Evolutionary conservation across 2,113 vertebrate genomes (phyloP), one percentile per base, ranked within the genome.

Genomic region (Hippocampus zosterae): DNA sequence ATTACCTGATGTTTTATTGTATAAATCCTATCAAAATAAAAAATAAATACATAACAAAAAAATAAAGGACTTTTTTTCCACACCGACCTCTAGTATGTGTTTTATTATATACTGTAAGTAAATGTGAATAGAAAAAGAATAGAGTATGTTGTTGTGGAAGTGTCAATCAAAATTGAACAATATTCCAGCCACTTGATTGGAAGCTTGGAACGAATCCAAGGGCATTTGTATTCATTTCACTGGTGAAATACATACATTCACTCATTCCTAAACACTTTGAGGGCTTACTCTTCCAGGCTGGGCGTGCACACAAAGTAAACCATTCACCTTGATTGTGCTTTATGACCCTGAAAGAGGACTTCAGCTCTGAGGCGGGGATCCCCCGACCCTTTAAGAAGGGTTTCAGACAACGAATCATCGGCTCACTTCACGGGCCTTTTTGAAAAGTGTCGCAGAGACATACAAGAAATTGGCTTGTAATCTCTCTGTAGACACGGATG

Each of bases 291-390:
- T 67, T 83, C 62, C 55, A 53, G 53, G 75, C 73, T 69, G 2
- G 25, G 25, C 12, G 53, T 65, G 7, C 15, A 6, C 5, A 15
- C 8, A 11, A 68, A 41, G 55, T 69, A 64, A 88, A 88, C 87
- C 37, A 81, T 90, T 87, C 56, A 88, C 79, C 69, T 65, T n/a
- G 16, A 53, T 40, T 55, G 19, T 66, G 64, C 67, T 89, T 87
- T 90, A 91, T 80, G 63, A 70, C 60, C n/a, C 21, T 37, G 8
- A 27, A 66, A 5, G 2, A 66, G 84, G 86, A 88, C 88, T 87
- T 88, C 85, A 77, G 72, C 72, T 71, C 57, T 53, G 61, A 50
- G 21, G 46, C 44, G 53, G 46, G 8, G 21, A 8, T 65, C 23
- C 40, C 6, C 21, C 13, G 12, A 8, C 12, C 29, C 23, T 59